These are phyloP conservation scores for Pipistrellus pipistrellus DNA, from an alignment of 2,797 vertebrate genomes.

Conservation along the genomic window DNA sequence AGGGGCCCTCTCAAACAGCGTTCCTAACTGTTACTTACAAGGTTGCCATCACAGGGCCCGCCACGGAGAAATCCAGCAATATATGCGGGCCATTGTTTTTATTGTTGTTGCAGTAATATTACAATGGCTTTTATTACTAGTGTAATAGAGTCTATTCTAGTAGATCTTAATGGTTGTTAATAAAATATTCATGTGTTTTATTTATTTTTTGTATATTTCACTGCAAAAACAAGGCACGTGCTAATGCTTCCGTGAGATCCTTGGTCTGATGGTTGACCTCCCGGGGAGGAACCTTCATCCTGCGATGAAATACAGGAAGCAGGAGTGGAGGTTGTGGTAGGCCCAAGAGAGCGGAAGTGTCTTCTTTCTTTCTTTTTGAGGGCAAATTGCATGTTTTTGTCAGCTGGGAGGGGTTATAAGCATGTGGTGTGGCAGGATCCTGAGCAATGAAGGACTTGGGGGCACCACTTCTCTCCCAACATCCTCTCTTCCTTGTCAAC, in stretches of 20 bases:
- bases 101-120: slow-evolving; percentile 58
- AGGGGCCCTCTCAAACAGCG: accelerated
- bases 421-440: accelerated
- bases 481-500: accelerated
- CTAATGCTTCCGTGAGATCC: neutral
- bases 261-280: slow-evolving; percentile 47
- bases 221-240: slow-evolving; percentile 41
- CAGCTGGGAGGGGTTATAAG: accelerated
- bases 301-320: neutral
- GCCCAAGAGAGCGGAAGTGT: neutral
- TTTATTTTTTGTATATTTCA: slow-evolving; percentile 81
- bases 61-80: neutral
- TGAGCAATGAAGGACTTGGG: accelerated
- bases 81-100: slow-evolving; percentile 61
- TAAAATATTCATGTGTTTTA: slow-evolving; percentile 82
- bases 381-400: accelerated
- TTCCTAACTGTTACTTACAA: accelerated
- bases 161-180: slow-evolving; percentile 76
- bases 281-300: neutral
- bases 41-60: accelerated
- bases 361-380: neutral
- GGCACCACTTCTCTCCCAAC: neutral
- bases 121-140: slow-evolving; percentile 60
- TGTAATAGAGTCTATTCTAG: slow-evolving; percentile 70
- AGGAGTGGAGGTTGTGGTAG: neutral